A percentile compares a stretch with the other conserved stretches of the same genome.
Conservation (phyloP, 2,888 invertebrate species). For the Bombylius major region DNA sequence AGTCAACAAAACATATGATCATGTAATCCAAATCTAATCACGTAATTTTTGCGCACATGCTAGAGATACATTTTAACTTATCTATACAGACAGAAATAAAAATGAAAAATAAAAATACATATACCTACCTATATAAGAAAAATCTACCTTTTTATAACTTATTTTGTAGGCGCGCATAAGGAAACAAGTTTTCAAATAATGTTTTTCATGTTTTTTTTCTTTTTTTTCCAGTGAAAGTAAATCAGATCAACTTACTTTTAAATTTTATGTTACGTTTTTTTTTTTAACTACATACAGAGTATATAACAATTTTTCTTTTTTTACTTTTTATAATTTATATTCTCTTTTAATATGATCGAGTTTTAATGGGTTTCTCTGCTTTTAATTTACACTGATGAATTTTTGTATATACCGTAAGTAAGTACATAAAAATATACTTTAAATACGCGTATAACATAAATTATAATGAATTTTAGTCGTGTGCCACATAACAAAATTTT, state of each 20-base stretch:
- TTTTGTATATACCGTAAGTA: too few species aligned
- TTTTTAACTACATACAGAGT: background rate
- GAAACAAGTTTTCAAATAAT: too few species aligned
- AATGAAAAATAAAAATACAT: background rate
- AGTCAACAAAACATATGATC: background rate
- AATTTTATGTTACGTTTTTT: background rate
- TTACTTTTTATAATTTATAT: too few species aligned
- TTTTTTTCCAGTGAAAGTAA: slow-evolving; percentile 13
- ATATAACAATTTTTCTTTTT: too few species aligned
- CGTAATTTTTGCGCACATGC: background rate
- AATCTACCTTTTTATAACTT: background rate
- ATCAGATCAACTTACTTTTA: slow-evolving; percentile 11
- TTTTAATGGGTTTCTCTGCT: too few species aligned
- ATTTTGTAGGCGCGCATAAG: background rate
- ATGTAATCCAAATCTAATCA: slow-evolving; percentile 2
- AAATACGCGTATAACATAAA: too few species aligned
- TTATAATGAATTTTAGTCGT: too few species aligned
- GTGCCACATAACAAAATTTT: too few species aligned
- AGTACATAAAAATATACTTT: too few species aligned
- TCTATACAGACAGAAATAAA: too few species aligned
- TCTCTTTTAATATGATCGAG: too few species aligned
- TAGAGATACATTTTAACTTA: background rate
- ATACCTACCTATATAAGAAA: background rate
- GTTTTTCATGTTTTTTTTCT: background rate
- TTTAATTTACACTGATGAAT: too few species aligned